Evolutionary conservation across 2,113 vertebrate genomes (phyloP), one percentile per base, ranked within the genome.

Genomic region (Alligator mississippiensis): DNA sequence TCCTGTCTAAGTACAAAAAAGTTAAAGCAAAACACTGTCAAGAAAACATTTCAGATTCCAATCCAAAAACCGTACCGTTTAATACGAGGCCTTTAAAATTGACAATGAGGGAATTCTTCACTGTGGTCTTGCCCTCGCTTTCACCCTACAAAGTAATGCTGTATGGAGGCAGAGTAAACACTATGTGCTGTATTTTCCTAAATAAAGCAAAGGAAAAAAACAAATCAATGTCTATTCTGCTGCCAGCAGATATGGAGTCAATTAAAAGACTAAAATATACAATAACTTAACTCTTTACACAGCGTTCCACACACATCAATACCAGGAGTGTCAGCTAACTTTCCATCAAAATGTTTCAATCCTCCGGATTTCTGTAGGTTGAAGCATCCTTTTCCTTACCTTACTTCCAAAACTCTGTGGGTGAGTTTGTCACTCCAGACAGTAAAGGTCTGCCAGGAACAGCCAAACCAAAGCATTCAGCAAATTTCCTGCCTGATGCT

Each of bases 101-200:
- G 97, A 97, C 96, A 97, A 95, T 96, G 94, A 95, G 94, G 90
- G 96, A 96, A 96, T 97, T 97, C 94, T 97, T 96, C 96, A 93
- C 94, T 97, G 95, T 97, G 97, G 97, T 97, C 96, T 97, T 84
- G 92, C 94, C 97, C 97, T 96, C 79, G 19, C 94, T 94, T 97
- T 97, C 97, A 97, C 97, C 97, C 97, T 95, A 93, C 95, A 93
- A 88, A 96, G 96, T 82, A 96, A 96, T 95, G 93, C 95, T 97
- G 94, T 95, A 95, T 94, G 94, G 94, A 96, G 94, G 95, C 90
- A 96, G 94, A 97, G 96, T 97, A 97, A 97, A 97, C 95, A 96
- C 93, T 94, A 60, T 68, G 92, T 85, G 94, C 95, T 94, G 66
- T 96, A 94, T 97, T 97, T 97, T 96, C 95, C 97, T 97, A 96